phyloP scores from a whole-genome alignment of 2,888 invertebrate genomes.

The Pandemis corylana region DNA sequence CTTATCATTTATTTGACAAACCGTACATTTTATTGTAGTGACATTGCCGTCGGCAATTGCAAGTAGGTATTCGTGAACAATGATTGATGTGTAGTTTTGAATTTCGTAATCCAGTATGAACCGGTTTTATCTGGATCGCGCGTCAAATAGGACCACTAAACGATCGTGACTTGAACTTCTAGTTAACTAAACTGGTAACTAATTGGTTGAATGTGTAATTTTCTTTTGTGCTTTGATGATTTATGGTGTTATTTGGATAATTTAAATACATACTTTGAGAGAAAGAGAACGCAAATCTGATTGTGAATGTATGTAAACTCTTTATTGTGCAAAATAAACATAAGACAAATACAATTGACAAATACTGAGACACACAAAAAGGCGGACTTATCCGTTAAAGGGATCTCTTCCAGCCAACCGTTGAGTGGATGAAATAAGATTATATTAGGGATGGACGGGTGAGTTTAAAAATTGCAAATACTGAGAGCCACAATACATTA shows the following conservation, averaged over 20 bases:
- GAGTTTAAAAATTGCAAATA: no score
- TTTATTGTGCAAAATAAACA: no score
- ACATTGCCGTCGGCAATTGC: not conserved
- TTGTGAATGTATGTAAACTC: no score
- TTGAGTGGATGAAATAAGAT: no score
- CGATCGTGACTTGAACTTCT: slow-evolving; percentile 26
- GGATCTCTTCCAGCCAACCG: no score
- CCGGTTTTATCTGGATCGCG: slow-evolving; percentile 34
- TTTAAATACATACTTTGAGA: not conserved
- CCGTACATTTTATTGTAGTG: slow-evolving; percentile 10
- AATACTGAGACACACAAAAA: no score
- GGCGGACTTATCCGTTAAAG: no score
- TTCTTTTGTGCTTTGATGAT: slow-evolving; percentile 1
- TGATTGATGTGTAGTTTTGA: slow-evolving; percentile 23
- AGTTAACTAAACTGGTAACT: slow-evolving; percentile 22
- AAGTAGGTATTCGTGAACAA: slow-evolving; percentile 20
- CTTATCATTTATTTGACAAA: not conserved
- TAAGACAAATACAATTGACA: no score
- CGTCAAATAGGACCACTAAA: slow-evolving; percentile 28
- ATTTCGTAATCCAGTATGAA: slow-evolving; percentile 28
- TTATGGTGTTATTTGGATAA: not conserved
- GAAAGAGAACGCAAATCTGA: not conserved
- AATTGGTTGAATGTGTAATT: slow-evolving; percentile 26
- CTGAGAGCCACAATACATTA: no score
- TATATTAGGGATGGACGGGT: no score